phyloP scores from a whole-genome alignment of 2,113 vertebrate genomes.

The Xenus cinereus region DNA sequence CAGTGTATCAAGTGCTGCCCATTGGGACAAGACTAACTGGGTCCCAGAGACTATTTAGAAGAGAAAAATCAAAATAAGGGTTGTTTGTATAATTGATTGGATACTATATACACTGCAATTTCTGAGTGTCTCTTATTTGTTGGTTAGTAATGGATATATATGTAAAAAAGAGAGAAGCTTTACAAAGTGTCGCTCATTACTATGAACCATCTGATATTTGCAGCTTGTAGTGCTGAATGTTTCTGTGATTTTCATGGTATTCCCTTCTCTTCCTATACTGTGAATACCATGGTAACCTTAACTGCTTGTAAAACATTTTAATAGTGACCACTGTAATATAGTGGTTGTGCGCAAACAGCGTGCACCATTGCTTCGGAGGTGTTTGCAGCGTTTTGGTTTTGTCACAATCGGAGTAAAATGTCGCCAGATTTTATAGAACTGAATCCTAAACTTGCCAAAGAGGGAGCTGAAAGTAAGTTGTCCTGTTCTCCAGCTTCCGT shows the following conservation, averaged over 20 bases:
- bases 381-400: not conserved
- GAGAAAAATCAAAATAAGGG: slow-evolving; percentile 28
- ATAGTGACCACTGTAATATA: slow-evolving; percentile 42
- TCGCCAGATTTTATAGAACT: not conserved
- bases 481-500: not conserved
- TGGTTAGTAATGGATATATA: not conserved
- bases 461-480: not conserved
- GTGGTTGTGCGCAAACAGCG: slow-evolving; percentile 47
- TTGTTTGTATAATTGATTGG: not conserved
- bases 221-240: not conserved
- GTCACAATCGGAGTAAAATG: not conserved
- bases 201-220: not conserved
- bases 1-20: slow-evolving; percentile 46
- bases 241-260: slow-evolving; percentile 21
- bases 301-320: slow-evolving; percentile 46
- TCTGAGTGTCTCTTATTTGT: not conserved
- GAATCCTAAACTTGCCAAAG: not conserved
- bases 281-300: slow-evolving; percentile 41
- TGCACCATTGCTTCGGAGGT: not conserved
- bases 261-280: not conserved
- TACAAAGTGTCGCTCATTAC: not conserved
- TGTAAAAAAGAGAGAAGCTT: not conserved
- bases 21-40: not conserved
- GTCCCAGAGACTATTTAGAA: slow-evolving; percentile 19
- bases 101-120: not conserved